Conservation (phyloP, 2,113 vertebrate genomes). For the Pachyramphus minor region DNA sequence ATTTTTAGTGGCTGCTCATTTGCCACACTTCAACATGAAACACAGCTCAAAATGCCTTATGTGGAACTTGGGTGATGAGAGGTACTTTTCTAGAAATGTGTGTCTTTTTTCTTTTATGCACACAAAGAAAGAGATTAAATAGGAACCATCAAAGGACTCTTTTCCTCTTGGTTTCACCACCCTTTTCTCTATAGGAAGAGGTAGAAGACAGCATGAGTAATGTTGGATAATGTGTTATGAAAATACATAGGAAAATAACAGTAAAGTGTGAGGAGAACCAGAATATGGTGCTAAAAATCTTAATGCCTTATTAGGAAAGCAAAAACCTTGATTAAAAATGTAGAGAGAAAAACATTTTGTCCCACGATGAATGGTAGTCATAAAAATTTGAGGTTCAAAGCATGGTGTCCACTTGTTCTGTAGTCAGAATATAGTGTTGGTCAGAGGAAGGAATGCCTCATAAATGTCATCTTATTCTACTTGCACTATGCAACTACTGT, state of each 20-base stretch:
- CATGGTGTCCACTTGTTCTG: neutral
- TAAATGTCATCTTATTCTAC: neutral
- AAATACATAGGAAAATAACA: neutral
- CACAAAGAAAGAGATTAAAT: neutral
- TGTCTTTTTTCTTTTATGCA: neutral
- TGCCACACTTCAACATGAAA: neutral
- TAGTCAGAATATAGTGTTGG: neutral
- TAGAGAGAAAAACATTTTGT: neutral
- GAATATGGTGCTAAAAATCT: neutral
- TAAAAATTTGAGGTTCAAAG: neutral
- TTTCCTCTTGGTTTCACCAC: neutral
- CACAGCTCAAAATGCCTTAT: neutral
- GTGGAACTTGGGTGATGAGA: neutral
- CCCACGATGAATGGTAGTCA: neutral
- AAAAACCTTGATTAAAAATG: neutral
- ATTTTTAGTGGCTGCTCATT: neutral
- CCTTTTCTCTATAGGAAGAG: neutral
- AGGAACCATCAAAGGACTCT: neutral
- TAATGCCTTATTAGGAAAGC: neutral
- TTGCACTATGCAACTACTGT: neutral
- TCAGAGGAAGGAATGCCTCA: neutral
- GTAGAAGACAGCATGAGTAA: neutral
- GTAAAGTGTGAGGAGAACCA: neutral
- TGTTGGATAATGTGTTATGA: neutral
- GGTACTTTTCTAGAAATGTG: neutral